Percentiles rank a stretch among this genome's conserved stretches.
Evolutionary conservation across 2,113 vertebrate genomes (phyloP).

Genomic region (Athene noctua): DNA sequence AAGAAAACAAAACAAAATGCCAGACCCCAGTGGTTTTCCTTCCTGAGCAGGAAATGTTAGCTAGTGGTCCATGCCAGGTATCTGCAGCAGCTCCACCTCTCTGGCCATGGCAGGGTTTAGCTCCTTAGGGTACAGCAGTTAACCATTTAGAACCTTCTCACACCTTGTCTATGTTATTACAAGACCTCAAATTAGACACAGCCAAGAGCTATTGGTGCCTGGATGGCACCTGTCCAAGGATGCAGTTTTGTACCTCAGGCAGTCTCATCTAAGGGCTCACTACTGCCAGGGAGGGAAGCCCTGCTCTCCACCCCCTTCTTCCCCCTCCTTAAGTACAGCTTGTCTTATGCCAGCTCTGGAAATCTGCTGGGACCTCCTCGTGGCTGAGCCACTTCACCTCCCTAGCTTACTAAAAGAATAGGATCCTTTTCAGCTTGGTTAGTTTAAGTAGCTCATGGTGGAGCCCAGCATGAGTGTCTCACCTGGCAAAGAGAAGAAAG

Average conservation of each 20-base stretch:
- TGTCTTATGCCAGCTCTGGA: not conserved
- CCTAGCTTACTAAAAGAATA: not conserved
- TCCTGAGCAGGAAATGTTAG: not conserved
- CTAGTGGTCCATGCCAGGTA: not conserved
- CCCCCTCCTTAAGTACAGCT: not conserved
- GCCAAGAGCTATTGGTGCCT: not conserved
- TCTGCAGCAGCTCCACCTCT: not conserved
- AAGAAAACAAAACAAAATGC: not conserved
- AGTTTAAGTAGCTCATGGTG: not conserved
- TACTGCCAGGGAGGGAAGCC: not conserved
- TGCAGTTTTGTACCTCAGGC: not conserved
- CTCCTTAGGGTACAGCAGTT: not conserved
- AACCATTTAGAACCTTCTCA: not conserved
- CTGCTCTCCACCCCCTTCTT: not conserved
- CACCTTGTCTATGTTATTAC: not conserved
- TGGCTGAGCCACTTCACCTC: not conserved
- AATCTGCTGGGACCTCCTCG: not conserved
- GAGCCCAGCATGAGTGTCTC: not conserved
- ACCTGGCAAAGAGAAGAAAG: not conserved
- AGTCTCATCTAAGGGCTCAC: not conserved
- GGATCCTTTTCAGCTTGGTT: not conserved
- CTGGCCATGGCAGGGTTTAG: not conserved
- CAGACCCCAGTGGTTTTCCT: not conserved
- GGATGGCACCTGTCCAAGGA: not conserved
- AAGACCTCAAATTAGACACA: constrained; percentile 11